Conservation (phyloP, 2,113 vertebrate genomes). For the Heptranchias perlo region DNA sequence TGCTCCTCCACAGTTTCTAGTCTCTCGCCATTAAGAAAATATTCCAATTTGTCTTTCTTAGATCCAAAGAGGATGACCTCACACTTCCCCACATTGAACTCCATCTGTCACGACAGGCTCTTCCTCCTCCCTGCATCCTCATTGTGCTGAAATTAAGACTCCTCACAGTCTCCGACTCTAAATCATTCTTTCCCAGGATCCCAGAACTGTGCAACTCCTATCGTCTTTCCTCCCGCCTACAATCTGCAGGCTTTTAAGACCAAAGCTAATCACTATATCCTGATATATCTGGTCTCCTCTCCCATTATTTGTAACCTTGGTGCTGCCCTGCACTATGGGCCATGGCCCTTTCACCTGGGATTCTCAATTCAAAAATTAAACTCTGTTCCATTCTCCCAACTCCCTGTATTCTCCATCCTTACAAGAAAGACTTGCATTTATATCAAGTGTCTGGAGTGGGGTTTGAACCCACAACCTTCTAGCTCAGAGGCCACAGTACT, state of each 20-base stretch:
- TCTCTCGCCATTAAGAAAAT: too few species aligned
- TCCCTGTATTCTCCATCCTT: neutral
- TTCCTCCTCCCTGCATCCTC: neutral
- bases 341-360: neutral
- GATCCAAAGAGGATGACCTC: neutral
- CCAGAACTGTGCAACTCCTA: neutral
- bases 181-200: neutral
- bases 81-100: neutral
- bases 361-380: neutral
- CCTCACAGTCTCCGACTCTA: neutral
- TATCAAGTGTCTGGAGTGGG: neutral
- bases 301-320: neutral
- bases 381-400: neutral
- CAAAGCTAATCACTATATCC: neutral
- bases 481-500: neutral
- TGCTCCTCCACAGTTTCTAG: neutral
- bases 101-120: neutral
- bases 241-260: neutral
- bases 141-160: neutral
- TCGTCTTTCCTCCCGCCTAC: neutral
- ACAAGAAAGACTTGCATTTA: neutral
- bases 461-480: neutral
- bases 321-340: neutral
- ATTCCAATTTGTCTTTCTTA: neutral
- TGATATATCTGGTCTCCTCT: neutral